phyloP scores from a whole-genome alignment of 2,113 vertebrate species.

The Melanostigma gelatinosum region DNA sequence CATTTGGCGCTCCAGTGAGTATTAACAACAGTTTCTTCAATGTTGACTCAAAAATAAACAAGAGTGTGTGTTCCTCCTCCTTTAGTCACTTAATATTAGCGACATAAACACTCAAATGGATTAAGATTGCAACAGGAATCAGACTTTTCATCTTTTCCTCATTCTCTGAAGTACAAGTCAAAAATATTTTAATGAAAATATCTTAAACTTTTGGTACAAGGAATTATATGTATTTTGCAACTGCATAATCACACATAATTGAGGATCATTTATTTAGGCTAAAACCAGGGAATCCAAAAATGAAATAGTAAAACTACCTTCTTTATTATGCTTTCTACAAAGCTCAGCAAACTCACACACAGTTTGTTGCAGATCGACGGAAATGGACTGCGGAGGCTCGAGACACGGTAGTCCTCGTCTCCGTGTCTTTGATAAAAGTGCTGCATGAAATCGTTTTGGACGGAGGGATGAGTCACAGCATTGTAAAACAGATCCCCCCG shows the following conservation, averaged over 20 bases:
- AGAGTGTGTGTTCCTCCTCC: not conserved
- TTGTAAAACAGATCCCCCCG: constrained; percentile 64
- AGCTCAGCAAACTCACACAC: not conserved
- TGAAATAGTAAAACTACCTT: not conserved
- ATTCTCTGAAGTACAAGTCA: not conserved
- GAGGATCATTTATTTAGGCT: not conserved
- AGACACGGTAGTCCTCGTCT: not conserved
- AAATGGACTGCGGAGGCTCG: not conserved
- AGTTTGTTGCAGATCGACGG: not conserved
- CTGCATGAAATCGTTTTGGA: constrained; percentile 44
- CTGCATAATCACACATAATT: not conserved
- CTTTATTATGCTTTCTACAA: not conserved
- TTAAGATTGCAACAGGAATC: not conserved
- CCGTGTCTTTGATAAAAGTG: constrained; percentile 12
- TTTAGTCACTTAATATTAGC: not conserved
- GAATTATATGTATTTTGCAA: not conserved
- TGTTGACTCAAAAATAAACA: not conserved
- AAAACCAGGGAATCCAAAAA: not conserved
- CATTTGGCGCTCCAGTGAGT: not conserved
- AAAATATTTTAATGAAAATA: not conserved
- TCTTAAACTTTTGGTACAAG: not conserved
- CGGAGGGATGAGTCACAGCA: constrained; percentile 29
- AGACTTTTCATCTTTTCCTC: not conserved
- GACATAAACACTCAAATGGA: no score
- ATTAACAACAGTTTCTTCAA: not conserved